A percentile compares a stretch with the other conserved stretches of the same genome.
Conservation (phyloP, 2,113 vertebrate genomes). For the Hoplias malabaricus region DNA sequence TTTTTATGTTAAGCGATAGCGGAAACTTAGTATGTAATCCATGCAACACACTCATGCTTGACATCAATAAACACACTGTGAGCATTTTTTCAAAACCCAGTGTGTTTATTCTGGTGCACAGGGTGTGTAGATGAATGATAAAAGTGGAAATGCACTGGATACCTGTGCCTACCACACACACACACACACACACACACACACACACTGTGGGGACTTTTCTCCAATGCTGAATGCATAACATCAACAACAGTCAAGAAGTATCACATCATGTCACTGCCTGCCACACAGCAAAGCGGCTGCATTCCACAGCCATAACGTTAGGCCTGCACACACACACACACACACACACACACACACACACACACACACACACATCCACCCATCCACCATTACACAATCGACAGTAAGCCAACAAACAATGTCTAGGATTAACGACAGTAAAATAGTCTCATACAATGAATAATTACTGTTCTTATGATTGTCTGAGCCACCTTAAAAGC, state of each 20-base stretch:
- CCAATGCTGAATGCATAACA: slow-evolving; percentile 25
- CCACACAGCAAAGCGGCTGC: slow-evolving; percentile 24
- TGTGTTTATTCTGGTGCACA: slow-evolving; percentile 51
- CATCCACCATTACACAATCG: background rate
- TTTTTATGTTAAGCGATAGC: slow-evolving; percentile 49
- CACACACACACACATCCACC: slow-evolving; percentile 14
- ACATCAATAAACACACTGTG: slow-evolving; percentile 68
- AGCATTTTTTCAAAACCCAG: slow-evolving; percentile 69
- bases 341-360: slow-evolving; percentile 1
- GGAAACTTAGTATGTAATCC: slow-evolving; percentile 68
- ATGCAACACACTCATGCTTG: slow-evolving; percentile 64
- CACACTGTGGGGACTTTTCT: background rate
- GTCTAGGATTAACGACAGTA: no score
- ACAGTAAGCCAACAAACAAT: background rate
- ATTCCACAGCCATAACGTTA: slow-evolving; percentile 36
- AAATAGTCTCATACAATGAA: background rate
- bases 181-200: slow-evolving; percentile 3
- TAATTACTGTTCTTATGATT: no score
- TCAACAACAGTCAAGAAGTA: slow-evolving; percentile 40
- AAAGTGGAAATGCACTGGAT: slow-evolving; percentile 49
- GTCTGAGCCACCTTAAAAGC: background rate
- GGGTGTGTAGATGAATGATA: slow-evolving; percentile 65
- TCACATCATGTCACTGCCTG: slow-evolving; percentile 47
- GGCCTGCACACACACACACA: slow-evolving; percentile 2
- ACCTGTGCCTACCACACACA: slow-evolving; percentile 50